Conservation (phyloP, 2,888 invertebrate genomes). For the Petrophora chlorosata region DNA sequence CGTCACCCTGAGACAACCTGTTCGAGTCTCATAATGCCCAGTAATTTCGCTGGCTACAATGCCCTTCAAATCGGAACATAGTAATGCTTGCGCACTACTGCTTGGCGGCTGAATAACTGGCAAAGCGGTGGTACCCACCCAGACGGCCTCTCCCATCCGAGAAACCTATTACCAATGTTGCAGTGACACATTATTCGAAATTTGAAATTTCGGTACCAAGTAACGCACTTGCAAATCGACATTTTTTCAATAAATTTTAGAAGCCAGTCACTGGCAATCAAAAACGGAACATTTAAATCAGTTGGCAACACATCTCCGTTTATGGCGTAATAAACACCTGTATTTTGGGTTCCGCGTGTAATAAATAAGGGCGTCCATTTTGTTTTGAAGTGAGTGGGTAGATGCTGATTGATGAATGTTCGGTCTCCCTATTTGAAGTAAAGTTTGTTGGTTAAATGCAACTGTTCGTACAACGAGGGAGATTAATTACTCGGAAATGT, state of each 20-base stretch:
- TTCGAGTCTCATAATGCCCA: too few species aligned
- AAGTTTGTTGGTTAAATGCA: constrained; percentile 2
- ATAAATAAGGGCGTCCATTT: constrained; percentile 22
- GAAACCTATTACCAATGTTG: too few species aligned
- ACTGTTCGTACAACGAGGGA: background rate
- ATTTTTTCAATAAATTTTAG: too few species aligned
- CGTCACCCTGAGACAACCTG: too few species aligned
- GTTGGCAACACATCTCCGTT: constrained; percentile 25
- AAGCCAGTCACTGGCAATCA: constrained; percentile 13
- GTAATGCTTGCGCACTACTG: too few species aligned
- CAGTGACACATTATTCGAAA: background rate
- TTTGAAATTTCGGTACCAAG: background rate
- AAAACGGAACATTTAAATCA: constrained; percentile 27
- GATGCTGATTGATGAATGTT: constrained; percentile 10
- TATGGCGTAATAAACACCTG: constrained; percentile 35
- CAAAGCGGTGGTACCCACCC: too few species aligned
- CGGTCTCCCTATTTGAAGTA: constrained; percentile 10
- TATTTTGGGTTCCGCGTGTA: constrained; percentile 29
- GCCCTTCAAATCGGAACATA: too few species aligned
- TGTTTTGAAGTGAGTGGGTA: constrained; percentile 11
- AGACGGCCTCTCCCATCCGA: too few species aligned
- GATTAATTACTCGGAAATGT: background rate
- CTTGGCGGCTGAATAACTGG: too few species aligned
- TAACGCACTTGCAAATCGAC: too few species aligned
- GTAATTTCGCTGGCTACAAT: too few species aligned